Base-by-base conservation (phyloP, 2,113 vertebrate species). In the Electrona antarctica region DNA sequence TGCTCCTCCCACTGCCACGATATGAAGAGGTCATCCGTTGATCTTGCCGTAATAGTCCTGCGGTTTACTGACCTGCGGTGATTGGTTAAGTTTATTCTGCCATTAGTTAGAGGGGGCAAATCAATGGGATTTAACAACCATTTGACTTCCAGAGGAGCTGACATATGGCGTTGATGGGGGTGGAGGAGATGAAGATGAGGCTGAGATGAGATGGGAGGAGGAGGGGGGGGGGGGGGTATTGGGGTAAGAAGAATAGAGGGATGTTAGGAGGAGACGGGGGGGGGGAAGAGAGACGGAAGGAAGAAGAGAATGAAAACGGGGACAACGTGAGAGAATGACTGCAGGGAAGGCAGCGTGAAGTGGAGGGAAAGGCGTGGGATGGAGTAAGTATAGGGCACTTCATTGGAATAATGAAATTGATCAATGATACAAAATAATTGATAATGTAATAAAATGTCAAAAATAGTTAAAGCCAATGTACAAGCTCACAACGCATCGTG, bases 61-160 rank as follows among this genome's bases (percentile, higher is more conserved):
- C 79, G 83, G 81, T 85, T 76, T 74, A 85, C 74, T 82, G 80
- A 63, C 74, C 85, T 81, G 70, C 76, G 81, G 80, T 85, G 82
- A 87, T 78, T 74, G 78, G 69, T 80, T 79, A 79, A 75, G 76
- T 90, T 90, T 88, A 88, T 80, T 90, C 84, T 86, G 82, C 85
- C 85, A 88, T 89, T 87, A 91, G 77, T 89, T 87, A 74, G 54
- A 82, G 76, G 65, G 49, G 45, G 15, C 65, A 60, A 69, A 87
- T 91, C 86, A 83, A 86, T 90, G 64, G 64, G 64, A 71, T 78
- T 82, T 77, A 81, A 76, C 76, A 78, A 76, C 60, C 58, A 10
- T 79, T 76, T 75, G 73, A 73, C 72, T 60, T 7, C 67, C 6
- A 48, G 62, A 64, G 74, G 68, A 56, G 54, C 58, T 28, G 48